phyloP scores from a whole-genome alignment of 2,888 invertebrate genomes.

The Chaetoderma sp. region DNA sequence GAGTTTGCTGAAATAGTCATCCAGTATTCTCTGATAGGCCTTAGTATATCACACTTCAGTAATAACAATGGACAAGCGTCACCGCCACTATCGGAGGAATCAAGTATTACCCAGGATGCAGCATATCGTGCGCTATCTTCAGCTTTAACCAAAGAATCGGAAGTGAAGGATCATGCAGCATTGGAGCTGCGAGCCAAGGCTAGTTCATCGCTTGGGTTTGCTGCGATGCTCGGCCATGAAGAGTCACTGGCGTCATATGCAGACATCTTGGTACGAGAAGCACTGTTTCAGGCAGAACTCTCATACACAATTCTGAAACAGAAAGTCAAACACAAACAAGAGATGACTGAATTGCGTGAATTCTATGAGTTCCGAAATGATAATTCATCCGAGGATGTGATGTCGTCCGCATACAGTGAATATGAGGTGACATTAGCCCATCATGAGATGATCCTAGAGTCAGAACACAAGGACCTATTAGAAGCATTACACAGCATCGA shows the following conservation, averaged over 20 bases:
- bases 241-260: conserved; percentile 43
- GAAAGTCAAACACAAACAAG: conserved; percentile 50
- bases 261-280: conserved; percentile 80
- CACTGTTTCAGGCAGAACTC: conserved; percentile 79
- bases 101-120: too few species aligned
- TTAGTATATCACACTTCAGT: too few species aligned
- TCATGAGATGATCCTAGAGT: background rate
- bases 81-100: too few species aligned
- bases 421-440: background rate
- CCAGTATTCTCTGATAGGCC: conserved; percentile 33
- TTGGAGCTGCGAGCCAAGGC: background rate
- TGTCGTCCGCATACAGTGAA: background rate
- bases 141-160: background rate
- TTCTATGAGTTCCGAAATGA: conserved; percentile 1
- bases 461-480: background rate
- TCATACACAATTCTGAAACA: conserved; percentile 57
- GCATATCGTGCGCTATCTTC: too few species aligned
- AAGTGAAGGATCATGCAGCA: background rate
- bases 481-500: background rate
- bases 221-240: background rate
- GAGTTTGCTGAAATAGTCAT: conserved; percentile 38
- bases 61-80: too few species aligned
- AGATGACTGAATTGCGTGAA: conserved; percentile 37
- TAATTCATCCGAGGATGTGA: background rate
- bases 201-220: background rate